Evolutionary conservation across 2,113 vertebrate genomes (phyloP).

Genomic region (Mirounga angustirostris): DNA sequence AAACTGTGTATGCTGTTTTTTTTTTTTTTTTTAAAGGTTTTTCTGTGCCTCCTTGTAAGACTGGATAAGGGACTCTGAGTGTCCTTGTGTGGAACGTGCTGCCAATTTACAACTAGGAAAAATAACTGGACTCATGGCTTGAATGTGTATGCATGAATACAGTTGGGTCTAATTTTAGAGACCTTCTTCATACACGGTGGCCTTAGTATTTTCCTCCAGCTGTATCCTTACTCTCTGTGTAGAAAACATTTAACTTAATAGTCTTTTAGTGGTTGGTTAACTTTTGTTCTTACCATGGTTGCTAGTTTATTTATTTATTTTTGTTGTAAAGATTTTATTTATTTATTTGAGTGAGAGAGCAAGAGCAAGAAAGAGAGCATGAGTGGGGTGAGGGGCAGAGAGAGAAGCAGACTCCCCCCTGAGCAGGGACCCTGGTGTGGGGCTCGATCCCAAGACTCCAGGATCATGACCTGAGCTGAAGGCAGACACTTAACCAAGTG

Average conservation of each 20-base stretch:
- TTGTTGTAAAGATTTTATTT: neutral
- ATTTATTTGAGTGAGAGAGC: neutral
- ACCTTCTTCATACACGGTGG: neutral
- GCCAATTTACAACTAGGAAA: conserved; percentile 33
- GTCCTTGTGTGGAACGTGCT: conserved; percentile 28
- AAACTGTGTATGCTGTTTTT: neutral
- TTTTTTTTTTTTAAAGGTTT: neutral
- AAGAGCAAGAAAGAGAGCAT: neutral
- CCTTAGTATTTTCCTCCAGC: conserved; percentile 46
- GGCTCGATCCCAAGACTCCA: neutral
- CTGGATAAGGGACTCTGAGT: neutral
- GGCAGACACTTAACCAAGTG: neutral
- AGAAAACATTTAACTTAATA: neutral
- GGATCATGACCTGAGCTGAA: neutral
- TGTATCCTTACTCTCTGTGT: neutral
- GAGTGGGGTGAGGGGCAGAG: neutral
- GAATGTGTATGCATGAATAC: conserved; percentile 55
- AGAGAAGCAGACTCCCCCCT: too few relatives aligned
- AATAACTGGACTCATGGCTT: conserved; percentile 34
- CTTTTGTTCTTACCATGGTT: conserved; percentile 29
- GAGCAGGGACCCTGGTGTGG: too few relatives aligned
- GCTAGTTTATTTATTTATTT: neutral
- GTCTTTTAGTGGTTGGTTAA: neutral
- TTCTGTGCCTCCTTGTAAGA: neutral
- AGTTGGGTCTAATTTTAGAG: conserved; percentile 65